Percentiles rank a stretch among this genome's conserved stretches.
Conservation (phyloP, 2,797 vertebrate species). For the Danio jaintianensis region DNA sequence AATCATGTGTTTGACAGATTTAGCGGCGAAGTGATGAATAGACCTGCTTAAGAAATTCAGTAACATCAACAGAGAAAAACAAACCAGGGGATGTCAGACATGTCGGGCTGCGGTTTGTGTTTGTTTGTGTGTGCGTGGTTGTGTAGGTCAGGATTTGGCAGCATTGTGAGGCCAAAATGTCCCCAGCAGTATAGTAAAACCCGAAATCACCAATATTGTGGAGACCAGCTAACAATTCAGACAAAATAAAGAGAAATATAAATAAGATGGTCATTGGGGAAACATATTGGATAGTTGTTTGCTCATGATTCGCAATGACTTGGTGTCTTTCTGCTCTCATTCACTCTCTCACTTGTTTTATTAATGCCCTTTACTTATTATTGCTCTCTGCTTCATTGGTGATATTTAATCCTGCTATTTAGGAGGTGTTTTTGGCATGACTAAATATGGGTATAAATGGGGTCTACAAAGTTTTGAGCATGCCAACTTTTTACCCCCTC, state of each 20-base stretch:
- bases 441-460: too few relatives aligned
- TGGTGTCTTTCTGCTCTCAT: background rate
- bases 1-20: constrained; percentile 37
- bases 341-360: background rate
- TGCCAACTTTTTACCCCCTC: too few relatives aligned
- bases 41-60: constrained; percentile 26
- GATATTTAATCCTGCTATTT: too few relatives aligned
- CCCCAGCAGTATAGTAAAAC: constrained; percentile 8
- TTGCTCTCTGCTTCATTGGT: background rate
- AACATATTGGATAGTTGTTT: constrained; percentile 1
- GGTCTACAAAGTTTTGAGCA: too few relatives aligned
- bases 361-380: too few relatives aligned
- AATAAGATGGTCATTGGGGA: background rate
- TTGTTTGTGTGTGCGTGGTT: background rate
- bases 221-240: background rate
- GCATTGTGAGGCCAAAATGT: background rate
- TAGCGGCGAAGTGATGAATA: constrained; percentile 34
- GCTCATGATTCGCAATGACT: background rate
- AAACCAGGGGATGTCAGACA: constrained; percentile 44
- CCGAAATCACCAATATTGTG: background rate
- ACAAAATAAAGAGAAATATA: background rate
- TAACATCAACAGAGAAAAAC: constrained; percentile 40
- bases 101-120: background rate
- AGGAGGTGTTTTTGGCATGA: too few relatives aligned
- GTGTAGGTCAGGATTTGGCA: background rate